Percentiles rank a stretch among this genome's conserved stretches.
phyloP scores from a whole-genome alignment of 1,140 invertebrate species.

The Mizuhopecten yessoensis region DNA sequence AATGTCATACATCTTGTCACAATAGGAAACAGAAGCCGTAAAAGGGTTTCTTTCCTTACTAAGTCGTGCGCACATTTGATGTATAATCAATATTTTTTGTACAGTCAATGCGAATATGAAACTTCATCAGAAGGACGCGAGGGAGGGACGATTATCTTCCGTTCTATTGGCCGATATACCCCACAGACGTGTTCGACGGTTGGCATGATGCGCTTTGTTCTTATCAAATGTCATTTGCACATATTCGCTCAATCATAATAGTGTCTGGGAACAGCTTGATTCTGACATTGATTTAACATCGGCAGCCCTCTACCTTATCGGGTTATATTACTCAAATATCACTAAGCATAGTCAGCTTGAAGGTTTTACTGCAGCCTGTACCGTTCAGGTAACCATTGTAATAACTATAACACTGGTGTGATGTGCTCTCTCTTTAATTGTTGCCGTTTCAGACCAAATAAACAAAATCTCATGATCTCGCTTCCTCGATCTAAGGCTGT shows the following conservation, averaged over 20 bases:
- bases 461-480: no score
- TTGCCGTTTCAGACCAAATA: no score
- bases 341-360: no score
- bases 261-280: background rate
- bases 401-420: no score
- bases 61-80: background rate
- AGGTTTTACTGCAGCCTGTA: no score
- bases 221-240: background rate
- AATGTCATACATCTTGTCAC: background rate
- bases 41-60: background rate
- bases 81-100: background rate
- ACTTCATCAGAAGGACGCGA: background rate
- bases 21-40: background rate
- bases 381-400: no score
- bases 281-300: conserved; percentile 37
- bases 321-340: background rate
- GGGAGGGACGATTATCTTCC: background rate
- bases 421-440: no score
- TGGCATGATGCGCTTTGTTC: background rate
- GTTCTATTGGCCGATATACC: background rate
- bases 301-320: background rate
- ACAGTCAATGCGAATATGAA: background rate
- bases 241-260: conserved; percentile 20
- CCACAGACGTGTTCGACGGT: background rate
- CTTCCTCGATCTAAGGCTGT: no score